Evolutionary conservation across 2,797 vertebrate genomes (phyloP), one percentile per base, ranked within the genome.

Genomic region (Triplophysa yarkandensis): DNA sequence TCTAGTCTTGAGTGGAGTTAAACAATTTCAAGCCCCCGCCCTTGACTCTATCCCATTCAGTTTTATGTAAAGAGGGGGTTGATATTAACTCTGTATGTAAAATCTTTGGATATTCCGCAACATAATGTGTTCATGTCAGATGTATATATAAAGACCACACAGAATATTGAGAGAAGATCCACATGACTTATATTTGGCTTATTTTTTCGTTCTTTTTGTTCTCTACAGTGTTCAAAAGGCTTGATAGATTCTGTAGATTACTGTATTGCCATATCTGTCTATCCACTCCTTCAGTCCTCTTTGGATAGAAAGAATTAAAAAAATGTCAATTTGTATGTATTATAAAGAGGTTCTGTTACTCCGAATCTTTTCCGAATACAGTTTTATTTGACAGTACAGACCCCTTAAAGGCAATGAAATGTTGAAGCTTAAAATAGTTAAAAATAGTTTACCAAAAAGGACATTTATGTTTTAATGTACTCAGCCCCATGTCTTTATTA

Each of bases 101-200:
- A 48, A 65, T 23, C 17, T 70, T 34, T 17, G 55, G 36, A 69
- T 60, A 34, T 52, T 54, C 71, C 32, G 48, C 46, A 48, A 48
- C 57, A 27, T 57, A 62, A 70, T 67, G 64, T 77, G 77, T 57
- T 79, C 74, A 64, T 81, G 65, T 70, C 60, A 76, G 64, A 58
- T 83, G 72, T 81, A 83, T 71, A 83, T 71, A 79, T 72, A 81
- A 81, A 77, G 77, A 74, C 72, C 55, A 25, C 73, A 44, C 68
- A 79, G 64, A 75, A 79, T 68, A 68, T 68, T 65, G 58, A 52
- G 68, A 77, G 68, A 61, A 75, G 58, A 65, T 65, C 78, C 41
- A 57, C 61, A 50, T 74, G 71, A 70, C 65, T 76, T 85, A 85
- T 14, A 63, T 64, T 76, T 71, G 19, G 39, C 48, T 68, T 46